Evolutionary conservation across 2,113 vertebrate species (phyloP).

Genomic region (Eptesicus fuscus): DNA sequence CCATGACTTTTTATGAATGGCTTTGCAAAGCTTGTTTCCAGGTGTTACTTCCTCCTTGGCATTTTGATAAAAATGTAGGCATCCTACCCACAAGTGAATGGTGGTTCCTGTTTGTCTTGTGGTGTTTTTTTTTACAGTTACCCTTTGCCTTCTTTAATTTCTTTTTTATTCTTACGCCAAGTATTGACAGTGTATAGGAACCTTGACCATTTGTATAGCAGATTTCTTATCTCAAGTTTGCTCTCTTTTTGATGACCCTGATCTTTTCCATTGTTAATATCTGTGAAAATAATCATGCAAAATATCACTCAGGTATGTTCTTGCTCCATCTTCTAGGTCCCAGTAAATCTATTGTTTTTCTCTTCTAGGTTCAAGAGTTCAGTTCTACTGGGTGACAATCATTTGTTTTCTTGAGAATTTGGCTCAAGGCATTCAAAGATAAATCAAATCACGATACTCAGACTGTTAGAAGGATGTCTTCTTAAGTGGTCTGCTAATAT

Average conservation of each 20-base stretch:
- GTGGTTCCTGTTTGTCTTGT: neutral
- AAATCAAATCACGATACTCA: constrained; percentile 45
- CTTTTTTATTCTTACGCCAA: neutral
- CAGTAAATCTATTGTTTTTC: neutral
- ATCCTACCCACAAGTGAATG: neutral
- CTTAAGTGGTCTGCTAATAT: neutral
- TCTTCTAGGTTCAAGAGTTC: constrained; percentile 23
- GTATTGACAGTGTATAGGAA: neutral
- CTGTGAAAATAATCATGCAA: neutral
- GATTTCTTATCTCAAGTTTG: neutral
- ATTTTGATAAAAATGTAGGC: neutral
- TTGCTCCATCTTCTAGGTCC: neutral
- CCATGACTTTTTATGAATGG: neutral
- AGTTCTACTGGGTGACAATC: neutral
- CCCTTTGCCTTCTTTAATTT: neutral
- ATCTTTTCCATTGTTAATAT: neutral
- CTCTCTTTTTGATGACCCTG: neutral
- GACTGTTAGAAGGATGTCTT: neutral
- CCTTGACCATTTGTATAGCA: neutral
- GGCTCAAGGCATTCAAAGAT: neutral
- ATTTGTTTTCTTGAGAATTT: constrained; percentile 34
- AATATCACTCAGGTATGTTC: neutral
- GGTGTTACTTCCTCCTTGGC: neutral
- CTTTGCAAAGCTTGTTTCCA: neutral
- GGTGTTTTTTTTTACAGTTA: neutral